phyloP scores from a whole-genome alignment of 2,797 vertebrate genomes.

The Acanthurus lineatus region DNA sequence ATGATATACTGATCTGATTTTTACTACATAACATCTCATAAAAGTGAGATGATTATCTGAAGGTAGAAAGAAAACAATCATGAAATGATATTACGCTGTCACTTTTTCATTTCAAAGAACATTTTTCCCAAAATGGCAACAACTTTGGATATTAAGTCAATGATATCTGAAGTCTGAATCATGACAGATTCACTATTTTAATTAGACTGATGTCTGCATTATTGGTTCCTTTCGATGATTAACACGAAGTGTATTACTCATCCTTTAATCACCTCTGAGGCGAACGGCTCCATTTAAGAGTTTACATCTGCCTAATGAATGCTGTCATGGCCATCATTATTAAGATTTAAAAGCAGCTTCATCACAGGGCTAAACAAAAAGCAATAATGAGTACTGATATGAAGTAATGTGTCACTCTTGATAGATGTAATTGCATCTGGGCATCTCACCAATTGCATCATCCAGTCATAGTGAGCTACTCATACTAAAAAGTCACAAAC shows the following conservation, averaged over 20 bases:
- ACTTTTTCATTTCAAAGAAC: background rate
- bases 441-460: background rate
- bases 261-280: slow-evolving; percentile 42
- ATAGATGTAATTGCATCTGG: slow-evolving; percentile 23
- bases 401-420: slow-evolving; percentile 19
- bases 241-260: slow-evolving; percentile 39
- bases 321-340: slow-evolving; percentile 29
- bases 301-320: slow-evolving; percentile 48
- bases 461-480: slow-evolving; percentile 12
- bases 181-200: slow-evolving; percentile 24
- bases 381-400: slow-evolving; percentile 28
- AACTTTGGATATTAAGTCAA: slow-evolving; percentile 24
- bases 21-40: background rate
- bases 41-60: background rate
- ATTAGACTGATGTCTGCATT: slow-evolving; percentile 22
- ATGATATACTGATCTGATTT: background rate
- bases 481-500: slow-evolving; percentile 1
- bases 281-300: slow-evolving; percentile 44
- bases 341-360: slow-evolving; percentile 47
- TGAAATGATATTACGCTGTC: background rate
- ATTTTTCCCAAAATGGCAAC: background rate
- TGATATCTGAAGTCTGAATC: slow-evolving; percentile 19
- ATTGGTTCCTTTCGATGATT: slow-evolving; percentile 28
- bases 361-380: slow-evolving; percentile 40
- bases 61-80: background rate